Conservation (phyloP, 2,888 invertebrate species). For the Tholera decimalis region DNA sequence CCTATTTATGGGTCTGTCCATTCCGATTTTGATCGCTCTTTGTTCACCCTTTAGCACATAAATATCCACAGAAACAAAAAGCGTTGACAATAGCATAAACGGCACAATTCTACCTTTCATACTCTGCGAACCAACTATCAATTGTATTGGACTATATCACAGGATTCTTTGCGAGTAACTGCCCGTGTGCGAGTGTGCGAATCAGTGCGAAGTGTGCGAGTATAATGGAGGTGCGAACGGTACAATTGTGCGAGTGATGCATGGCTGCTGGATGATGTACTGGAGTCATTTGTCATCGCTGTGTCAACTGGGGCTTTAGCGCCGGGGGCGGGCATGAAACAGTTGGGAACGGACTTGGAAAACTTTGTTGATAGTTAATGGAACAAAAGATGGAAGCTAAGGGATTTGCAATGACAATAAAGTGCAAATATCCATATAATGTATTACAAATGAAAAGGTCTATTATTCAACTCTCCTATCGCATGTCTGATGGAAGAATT, state of each 20-base stretch:
- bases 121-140: constrained; percentile 35
- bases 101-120: constrained; percentile 24
- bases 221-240: constrained; percentile 33
- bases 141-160: constrained; percentile 33
- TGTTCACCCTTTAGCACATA: not conserved
- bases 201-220: not conserved
- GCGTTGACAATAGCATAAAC: constrained; percentile 18
- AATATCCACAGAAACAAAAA: constrained; percentile 32
- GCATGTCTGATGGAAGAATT: no score
- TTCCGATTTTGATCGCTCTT: not conserved
- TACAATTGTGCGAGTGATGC: constrained; percentile 44
- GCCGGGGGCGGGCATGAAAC: not conserved
- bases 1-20: not conserved
- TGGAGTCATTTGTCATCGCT: constrained; percentile 55
- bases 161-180: constrained; percentile 35
- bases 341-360: not conserved
- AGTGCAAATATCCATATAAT: no score
- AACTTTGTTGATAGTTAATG: not conserved
- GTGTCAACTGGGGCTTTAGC: constrained; percentile 12
- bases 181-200: constrained; percentile 5
- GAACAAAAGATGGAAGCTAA: not conserved
- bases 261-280: constrained; percentile 39
- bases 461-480: no score
- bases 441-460: not conserved
- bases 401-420: not conserved